Percentiles rank a stretch among this genome's conserved stretches.
Evolutionary conservation across 2,113 vertebrate species (phyloP).

Genomic region (Urocolius indicus): DNA sequence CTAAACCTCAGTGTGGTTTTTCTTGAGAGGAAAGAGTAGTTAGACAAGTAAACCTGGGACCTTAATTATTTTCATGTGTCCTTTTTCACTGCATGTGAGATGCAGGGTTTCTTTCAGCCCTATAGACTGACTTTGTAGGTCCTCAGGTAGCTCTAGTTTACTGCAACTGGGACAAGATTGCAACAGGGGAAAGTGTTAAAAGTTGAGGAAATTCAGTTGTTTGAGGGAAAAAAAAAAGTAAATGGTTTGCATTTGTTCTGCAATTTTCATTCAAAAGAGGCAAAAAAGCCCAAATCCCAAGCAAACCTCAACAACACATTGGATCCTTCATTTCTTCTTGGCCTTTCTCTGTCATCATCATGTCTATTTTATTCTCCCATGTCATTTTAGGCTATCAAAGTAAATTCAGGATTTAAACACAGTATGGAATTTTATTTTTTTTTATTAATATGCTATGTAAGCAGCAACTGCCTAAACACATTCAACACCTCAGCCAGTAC

Average conservation of each 20-base stretch:
- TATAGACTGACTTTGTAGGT: neutral
- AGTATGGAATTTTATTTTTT: neutral
- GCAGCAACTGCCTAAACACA: neutral
- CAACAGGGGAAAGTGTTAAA: neutral
- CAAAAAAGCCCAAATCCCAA: fast-evolving
- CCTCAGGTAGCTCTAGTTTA: neutral
- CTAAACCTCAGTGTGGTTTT: neutral
- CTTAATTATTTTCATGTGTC: neutral
- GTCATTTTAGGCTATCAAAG: neutral
- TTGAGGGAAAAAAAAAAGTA: neutral
- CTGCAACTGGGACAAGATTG: neutral
- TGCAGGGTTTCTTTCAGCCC: neutral
- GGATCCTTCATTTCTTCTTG: neutral
- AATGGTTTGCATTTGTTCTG: neutral
- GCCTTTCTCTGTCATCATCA: fast-evolving
- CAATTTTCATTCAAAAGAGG: neutral
- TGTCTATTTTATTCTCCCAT: neutral
- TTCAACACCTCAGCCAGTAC: neutral
- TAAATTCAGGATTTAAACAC: neutral
- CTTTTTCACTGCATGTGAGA: neutral
- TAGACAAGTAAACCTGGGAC: neutral
- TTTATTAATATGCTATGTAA: neutral
- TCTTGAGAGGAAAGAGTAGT: neutral
- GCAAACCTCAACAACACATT: neutral
- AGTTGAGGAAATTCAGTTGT: neutral